These are phyloP conservation scores for Carassius gibelio DNA, from an alignment of 2,113 vertebrate genomes.

Conservation along the genomic window DNA sequence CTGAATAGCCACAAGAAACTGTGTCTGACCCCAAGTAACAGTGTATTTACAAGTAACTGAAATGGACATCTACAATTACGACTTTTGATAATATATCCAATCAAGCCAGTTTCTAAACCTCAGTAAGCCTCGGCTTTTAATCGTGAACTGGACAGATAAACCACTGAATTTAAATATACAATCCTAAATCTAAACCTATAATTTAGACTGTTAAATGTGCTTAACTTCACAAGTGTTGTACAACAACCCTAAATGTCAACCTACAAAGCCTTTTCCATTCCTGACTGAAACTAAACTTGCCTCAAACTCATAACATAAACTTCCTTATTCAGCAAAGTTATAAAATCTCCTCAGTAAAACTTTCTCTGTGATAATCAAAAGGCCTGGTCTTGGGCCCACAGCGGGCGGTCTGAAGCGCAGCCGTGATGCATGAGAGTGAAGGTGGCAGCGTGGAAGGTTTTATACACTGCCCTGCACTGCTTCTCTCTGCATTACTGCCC, in stretches of 20 bases:
- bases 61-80: not conserved
- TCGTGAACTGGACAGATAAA: not conserved
- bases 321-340: slow-evolving; percentile 5
- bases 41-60: not conserved
- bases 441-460: slow-evolving; percentile 35
- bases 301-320: not conserved
- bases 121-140: not conserved
- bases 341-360: not conserved
- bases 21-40: no score
- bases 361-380: slow-evolving; percentile 14
- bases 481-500: slow-evolving; percentile 55
- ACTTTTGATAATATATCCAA: not conserved
- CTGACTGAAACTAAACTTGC: not conserved
- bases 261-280: not conserved
- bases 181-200: not conserved
- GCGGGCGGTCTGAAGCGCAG: not conserved
- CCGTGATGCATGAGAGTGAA: slow-evolving; percentile 42
- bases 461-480: slow-evolving; percentile 32
- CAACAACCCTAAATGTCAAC: not conserved
- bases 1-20: not conserved
- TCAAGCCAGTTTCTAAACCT: not conserved
- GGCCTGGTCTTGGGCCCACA: not conserved
- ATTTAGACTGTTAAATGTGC: not conserved
- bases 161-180: not conserved
- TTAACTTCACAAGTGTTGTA: not conserved